phyloP scores from a whole-genome alignment of 2,888 invertebrate species.

The Mythimna vitellina region DNA sequence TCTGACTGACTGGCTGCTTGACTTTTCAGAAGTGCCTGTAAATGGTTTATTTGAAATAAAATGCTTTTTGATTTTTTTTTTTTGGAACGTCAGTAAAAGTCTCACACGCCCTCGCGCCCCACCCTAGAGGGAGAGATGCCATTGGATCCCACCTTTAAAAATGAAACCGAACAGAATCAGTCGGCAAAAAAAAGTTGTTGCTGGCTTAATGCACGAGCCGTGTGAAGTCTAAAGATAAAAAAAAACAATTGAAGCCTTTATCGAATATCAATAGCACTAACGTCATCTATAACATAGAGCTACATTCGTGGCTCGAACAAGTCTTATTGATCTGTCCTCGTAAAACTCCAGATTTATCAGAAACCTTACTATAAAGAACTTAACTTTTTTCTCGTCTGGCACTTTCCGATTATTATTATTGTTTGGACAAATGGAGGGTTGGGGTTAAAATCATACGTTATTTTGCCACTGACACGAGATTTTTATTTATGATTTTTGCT shows the following conservation, averaged over 20 bases:
- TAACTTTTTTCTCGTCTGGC: constrained; percentile 32
- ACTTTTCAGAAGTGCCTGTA: too few species aligned
- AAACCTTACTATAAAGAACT: constrained; percentile 34
- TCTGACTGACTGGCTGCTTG: too few species aligned
- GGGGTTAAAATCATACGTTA: not conserved
- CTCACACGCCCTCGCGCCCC: too few species aligned
- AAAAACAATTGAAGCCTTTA: not conserved
- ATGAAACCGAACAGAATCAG: too few species aligned
- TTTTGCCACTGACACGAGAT: not conserved
- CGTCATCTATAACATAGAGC: not conserved
- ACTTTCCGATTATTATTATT: constrained; percentile 40
- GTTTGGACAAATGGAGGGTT: constrained; percentile 4
- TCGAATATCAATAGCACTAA: constrained; percentile 9
- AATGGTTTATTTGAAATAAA: too few species aligned
- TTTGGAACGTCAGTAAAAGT: too few species aligned
- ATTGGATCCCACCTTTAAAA: too few species aligned
- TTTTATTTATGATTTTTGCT: not conserved
- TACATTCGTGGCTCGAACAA: constrained; percentile 12
- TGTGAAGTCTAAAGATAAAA: not conserved
- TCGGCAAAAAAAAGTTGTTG: too few species aligned
- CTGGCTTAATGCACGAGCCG: too few species aligned
- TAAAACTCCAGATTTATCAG: constrained; percentile 35
- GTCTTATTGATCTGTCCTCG: constrained; percentile 36
- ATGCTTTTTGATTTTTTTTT: too few species aligned
- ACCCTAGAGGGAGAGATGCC: too few species aligned